Percentiles rank a stretch among this genome's conserved stretches.
phyloP scores from a whole-genome alignment of 2,797 vertebrate genomes.

The Acanthurus tractus region DNA sequence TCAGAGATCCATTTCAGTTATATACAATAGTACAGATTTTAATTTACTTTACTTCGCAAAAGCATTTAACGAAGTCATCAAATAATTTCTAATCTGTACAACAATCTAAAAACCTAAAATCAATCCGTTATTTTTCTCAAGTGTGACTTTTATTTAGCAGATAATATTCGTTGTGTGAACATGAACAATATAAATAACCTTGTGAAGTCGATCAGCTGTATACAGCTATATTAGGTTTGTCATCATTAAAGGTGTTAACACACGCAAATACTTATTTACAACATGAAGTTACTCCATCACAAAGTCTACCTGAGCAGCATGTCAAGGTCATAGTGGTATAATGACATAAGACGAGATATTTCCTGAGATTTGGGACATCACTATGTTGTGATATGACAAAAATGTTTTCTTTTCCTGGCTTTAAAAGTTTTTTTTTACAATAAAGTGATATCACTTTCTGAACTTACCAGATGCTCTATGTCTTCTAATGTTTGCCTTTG shows the following conservation, averaged over 20 bases:
- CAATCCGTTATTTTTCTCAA: background rate
- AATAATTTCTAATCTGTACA: no score
- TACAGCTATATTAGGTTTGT: background rate
- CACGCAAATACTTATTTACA: background rate
- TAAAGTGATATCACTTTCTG: no score
- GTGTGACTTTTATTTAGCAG: background rate
- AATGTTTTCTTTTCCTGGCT: no score
- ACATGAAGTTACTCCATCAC: background rate
- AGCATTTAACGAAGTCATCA: background rate
- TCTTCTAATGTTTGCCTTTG: no score
- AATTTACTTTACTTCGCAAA: background rate
- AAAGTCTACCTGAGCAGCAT: no score
- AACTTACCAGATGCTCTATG: no score
- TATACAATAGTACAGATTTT: background rate
- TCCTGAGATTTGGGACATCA: background rate
- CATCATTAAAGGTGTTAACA: background rate
- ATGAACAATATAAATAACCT: background rate
- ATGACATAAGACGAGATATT: no score
- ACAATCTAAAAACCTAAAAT: background rate
- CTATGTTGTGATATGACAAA: no score
- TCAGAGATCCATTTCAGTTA: conserved; percentile 17
- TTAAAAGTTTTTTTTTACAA: no score
- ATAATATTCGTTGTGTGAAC: background rate
- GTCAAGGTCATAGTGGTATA: no score
- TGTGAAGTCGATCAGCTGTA: background rate